Conservation (phyloP, 30 jellyfish, hydroid and myxozoan genomes). For the Sanderia malayensis region DNA sequence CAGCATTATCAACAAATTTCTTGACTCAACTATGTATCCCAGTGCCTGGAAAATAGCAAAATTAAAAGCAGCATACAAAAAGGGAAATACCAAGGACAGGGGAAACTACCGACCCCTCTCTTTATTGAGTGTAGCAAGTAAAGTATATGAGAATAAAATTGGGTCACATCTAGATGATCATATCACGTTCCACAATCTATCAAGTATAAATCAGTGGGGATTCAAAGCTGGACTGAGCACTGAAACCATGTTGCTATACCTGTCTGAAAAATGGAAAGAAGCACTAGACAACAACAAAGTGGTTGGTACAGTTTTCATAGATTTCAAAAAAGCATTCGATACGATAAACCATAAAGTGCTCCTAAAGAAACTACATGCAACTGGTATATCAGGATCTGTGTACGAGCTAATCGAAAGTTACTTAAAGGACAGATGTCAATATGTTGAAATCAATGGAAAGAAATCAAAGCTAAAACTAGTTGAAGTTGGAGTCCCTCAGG, state of each 20-base stretch:
- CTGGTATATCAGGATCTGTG: slow-evolving; percentile 5
- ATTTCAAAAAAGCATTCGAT: too few species aligned
- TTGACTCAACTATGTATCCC: neutral
- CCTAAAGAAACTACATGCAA: slow-evolving; percentile 4
- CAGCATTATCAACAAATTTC: too few species aligned
- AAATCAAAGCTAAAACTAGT: neutral
- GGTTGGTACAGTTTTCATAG: too few species aligned
- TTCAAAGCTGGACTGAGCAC: neutral
- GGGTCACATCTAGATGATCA: neutral
- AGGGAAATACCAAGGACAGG: neutral
- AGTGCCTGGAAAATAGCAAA: neutral
- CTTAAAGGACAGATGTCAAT: slow-evolving; percentile 10
- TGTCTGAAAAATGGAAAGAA: neutral
- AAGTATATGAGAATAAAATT: neutral
- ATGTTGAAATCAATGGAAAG: slow-evolving; percentile 3
- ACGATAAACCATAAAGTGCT: neutral
- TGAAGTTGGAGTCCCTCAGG: slow-evolving; percentile 28
- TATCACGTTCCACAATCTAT: neutral
- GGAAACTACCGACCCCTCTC: neutral
- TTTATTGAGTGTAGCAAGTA: neutral
- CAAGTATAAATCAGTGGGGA: neutral
- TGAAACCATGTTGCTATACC: neutral
- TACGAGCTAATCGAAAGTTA: neutral
- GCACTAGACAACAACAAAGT: too few species aligned
- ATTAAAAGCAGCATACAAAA: neutral